These are phyloP conservation scores for Tetramorium bicarinatum DNA, from an alignment of 2,888 invertebrate species.

Conservation along the genomic window DNA sequence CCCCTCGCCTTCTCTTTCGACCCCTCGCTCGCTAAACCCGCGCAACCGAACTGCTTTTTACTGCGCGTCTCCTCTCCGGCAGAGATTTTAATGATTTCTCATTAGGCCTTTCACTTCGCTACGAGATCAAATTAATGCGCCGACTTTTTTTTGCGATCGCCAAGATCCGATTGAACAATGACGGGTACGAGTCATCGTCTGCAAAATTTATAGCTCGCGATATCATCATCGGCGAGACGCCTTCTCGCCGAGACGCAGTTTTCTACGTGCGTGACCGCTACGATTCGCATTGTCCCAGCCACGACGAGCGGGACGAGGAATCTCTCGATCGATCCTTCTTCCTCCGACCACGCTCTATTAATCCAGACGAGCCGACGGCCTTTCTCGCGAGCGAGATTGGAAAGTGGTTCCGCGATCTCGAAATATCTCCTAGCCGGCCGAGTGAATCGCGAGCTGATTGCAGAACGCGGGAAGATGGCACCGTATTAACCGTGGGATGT, in stretches of 20 bases:
- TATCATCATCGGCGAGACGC: not conserved
- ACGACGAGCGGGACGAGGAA: slow-evolving; percentile 59
- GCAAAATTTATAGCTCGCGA: slow-evolving; percentile 25
- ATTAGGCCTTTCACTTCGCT: slow-evolving; percentile 59
- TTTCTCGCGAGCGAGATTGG: slow-evolving; percentile 71
- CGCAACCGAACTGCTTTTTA: slow-evolving; percentile 44
- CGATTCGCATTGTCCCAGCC: slow-evolving; percentile 59
- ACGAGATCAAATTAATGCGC: slow-evolving; percentile 38
- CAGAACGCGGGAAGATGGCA: slow-evolving; percentile 25
- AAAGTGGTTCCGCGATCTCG: slow-evolving; percentile 77
- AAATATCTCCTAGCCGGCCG: slow-evolving; percentile 69
- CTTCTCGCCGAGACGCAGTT: not conserved
- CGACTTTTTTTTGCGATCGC: not conserved
- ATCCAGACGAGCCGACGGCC: slow-evolving; percentile 64
- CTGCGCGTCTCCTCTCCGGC: slow-evolving; percentile 6
- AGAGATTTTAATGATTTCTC: slow-evolving; percentile 66
- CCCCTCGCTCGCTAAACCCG: slow-evolving; percentile 16
- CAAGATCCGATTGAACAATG: not conserved
- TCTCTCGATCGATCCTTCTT: slow-evolving; percentile 65
- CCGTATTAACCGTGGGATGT: slow-evolving; percentile 1
- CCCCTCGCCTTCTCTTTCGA: not conserved
- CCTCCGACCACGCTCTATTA: slow-evolving; percentile 74
- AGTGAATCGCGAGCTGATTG: slow-evolving; percentile 59
- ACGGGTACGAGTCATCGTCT: slow-evolving; percentile 47
- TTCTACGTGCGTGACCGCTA: slow-evolving; percentile 47